Percentiles rank a stretch among this genome's conserved stretches.
Evolutionary conservation across 2,113 vertebrate genomes (phyloP).

Genomic region (Zosterops japonicus): DNA sequence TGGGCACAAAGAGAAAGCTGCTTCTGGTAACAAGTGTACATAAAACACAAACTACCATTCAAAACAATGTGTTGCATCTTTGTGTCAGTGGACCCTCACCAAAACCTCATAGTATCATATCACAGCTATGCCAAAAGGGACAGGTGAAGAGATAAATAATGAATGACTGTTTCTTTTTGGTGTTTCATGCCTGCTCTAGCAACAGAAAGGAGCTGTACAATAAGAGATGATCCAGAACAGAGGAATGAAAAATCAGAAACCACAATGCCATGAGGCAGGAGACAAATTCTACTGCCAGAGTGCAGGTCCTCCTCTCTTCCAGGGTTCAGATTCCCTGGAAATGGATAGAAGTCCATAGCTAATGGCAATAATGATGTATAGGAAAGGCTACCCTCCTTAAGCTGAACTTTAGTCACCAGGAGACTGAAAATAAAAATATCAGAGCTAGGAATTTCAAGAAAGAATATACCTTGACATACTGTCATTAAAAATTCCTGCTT

Average conservation of each 20-base stretch:
- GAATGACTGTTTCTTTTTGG: not conserved
- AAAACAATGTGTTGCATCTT: not conserved
- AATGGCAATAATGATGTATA: not conserved
- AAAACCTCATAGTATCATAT: not conserved
- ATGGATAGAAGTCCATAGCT: not conserved
- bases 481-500: not conserved
- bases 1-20: not conserved
- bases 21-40: not conserved
- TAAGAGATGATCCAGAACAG: rapidly evolving
- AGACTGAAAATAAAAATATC: not conserved
- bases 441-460: not conserved
- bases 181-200: not conserved
- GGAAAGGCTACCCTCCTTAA: not conserved
- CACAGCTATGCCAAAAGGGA: not conserved
- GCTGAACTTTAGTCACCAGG: not conserved
- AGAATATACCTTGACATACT: not conserved
- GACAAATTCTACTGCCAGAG: not conserved
- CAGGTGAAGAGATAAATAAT: not conserved
- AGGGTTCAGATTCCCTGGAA: not conserved
- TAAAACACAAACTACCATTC: not conserved
- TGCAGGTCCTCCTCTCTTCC: not conserved
- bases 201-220: not conserved
- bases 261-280: not conserved
- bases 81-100: not conserved
- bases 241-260: not conserved